A percentile compares a stretch with the other conserved stretches of the same genome.
Conservation (phyloP, 2,888 invertebrate genomes). For the Dicyrtomina minuta region DNA sequence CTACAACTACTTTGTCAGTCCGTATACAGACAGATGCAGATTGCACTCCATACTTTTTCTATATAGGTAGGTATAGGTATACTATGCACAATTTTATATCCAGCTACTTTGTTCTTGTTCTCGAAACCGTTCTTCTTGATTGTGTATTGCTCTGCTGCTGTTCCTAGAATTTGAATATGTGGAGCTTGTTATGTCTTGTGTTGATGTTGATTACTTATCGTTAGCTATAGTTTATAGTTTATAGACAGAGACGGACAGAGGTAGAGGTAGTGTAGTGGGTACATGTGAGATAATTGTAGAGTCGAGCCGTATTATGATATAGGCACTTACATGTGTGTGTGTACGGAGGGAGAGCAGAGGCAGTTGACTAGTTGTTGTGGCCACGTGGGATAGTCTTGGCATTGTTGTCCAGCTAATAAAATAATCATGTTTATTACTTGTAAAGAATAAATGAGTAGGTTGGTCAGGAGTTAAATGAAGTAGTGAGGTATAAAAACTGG, state of each 20-base stretch:
- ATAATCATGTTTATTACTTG: slow-evolving; percentile 37
- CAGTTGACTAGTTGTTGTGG: slow-evolving; percentile 17
- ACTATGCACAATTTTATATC: no score
- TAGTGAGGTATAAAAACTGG: slow-evolving; percentile 27
- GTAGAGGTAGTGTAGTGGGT: not conserved
- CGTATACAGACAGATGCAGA: no score
- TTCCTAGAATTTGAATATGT: no score
- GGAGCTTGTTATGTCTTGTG: no score
- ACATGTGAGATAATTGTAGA: not conserved
- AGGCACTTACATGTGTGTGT: not conserved
- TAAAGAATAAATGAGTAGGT: slow-evolving; percentile 34
- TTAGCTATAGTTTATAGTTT: no score
- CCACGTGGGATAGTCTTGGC: slow-evolving; percentile 20
- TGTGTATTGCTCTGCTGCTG: no score
- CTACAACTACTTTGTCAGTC: no score
- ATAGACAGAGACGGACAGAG: not conserved
- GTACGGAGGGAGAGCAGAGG: not conserved
- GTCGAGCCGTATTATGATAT: not conserved
- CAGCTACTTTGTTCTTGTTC: no score
- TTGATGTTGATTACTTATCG: no score
- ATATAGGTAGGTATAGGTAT: no score
- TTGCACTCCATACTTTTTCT: no score
- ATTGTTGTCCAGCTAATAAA: slow-evolving; percentile 34
- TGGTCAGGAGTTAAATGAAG: slow-evolving; percentile 28
- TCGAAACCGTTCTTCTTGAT: no score